Conservation (phyloP, 2,888 invertebrate genomes). For the Drosophila borborema region DNA sequence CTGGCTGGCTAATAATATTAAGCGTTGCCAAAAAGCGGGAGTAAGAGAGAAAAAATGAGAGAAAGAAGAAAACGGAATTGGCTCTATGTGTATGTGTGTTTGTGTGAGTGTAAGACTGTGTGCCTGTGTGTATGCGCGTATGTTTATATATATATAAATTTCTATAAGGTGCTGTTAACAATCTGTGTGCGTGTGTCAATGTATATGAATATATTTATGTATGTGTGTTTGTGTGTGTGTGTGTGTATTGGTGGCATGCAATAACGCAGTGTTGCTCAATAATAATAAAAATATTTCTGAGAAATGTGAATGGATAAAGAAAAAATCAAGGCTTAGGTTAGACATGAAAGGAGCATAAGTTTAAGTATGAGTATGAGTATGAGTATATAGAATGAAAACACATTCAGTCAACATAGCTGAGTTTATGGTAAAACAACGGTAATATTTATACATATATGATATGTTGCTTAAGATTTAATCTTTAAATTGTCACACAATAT, state of each 20-base stretch:
- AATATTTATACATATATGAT: no score
- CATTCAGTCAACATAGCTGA: background rate
- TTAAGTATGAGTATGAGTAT: background rate
- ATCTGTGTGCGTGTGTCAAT: background rate
- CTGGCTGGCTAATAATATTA: conserved; percentile 73
- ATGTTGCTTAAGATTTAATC: no score
- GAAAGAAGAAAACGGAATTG: conserved; percentile 15
- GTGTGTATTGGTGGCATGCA: conserved; percentile 33
- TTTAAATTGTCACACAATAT: no score
- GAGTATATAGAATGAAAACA: background rate
- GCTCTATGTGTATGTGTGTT: conserved; percentile 4
- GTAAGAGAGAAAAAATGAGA: conserved; percentile 25
- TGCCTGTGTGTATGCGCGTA: background rate
- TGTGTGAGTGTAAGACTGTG: background rate
- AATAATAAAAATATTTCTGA: conserved; percentile 80
- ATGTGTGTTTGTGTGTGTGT: conserved; percentile 13
- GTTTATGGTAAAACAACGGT: background rate
- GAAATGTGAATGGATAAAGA: conserved; percentile 55
- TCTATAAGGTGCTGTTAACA: conserved; percentile 7
- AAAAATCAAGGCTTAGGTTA: background rate
- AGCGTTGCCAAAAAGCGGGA: conserved; percentile 39
- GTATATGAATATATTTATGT: conserved; percentile 13
- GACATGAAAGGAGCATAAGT: background rate
- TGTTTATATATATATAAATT: background rate
- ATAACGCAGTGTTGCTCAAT: conserved; percentile 64